phyloP scores from a whole-genome alignment of 2,888 invertebrate genomes.

The Acleris laterana region DNA sequence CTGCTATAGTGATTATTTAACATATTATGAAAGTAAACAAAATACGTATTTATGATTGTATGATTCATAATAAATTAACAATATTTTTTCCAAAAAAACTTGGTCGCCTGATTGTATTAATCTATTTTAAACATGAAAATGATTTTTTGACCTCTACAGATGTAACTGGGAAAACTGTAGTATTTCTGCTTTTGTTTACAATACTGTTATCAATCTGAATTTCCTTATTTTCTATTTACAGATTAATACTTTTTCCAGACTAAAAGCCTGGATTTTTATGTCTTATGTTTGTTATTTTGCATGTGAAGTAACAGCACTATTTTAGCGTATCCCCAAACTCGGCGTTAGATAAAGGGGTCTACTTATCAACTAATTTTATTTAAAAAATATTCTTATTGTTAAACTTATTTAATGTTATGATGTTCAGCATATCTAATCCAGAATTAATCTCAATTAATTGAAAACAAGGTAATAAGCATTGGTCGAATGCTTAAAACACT shows the following conservation, averaged over 20 bases:
- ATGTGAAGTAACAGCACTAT: too few relatives aligned
- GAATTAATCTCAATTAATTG: too few relatives aligned
- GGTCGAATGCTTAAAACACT: too few relatives aligned
- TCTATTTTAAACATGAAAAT: background rate
- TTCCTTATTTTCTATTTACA: constrained; percentile 3
- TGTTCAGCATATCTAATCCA: too few relatives aligned
- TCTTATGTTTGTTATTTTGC: constrained; percentile 5
- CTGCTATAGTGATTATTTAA: constrained; percentile 7
- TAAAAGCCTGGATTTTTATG: constrained; percentile 10
- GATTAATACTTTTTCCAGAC: constrained; percentile 5
- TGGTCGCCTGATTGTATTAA: constrained; percentile 12
- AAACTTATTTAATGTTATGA: too few relatives aligned
- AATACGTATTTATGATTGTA: background rate
- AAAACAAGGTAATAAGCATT: too few relatives aligned
- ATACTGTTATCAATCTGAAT: constrained; percentile 7
- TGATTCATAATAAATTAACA: constrained; percentile 5
- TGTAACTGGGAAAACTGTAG: constrained; percentile 10
- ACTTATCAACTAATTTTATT: too few relatives aligned
- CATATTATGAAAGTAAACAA: constrained; percentile 3
- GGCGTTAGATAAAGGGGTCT: too few relatives aligned
- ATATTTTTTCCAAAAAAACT: constrained; percentile 14
- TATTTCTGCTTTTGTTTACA: constrained; percentile 9
- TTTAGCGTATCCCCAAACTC: too few relatives aligned
- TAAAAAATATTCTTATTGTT: too few relatives aligned
- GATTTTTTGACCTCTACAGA: constrained; percentile 13